phyloP scores from a whole-genome alignment of 2,797 vertebrate species.

The Botia almorhae region DNA sequence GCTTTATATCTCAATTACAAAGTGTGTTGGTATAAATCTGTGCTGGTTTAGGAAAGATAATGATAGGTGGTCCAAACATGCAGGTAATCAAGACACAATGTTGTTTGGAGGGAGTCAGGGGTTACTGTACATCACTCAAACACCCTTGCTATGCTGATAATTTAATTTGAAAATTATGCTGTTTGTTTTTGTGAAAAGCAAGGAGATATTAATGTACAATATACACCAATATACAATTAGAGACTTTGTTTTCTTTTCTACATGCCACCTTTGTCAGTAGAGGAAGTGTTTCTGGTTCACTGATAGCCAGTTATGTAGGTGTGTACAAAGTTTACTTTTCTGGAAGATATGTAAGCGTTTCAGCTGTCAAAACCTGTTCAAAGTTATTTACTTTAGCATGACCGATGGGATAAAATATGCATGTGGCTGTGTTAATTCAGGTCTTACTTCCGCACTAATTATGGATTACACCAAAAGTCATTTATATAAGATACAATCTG shows the following conservation, averaged over 20 bases:
- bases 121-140: neutral
- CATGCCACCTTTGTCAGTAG: constrained; percentile 30
- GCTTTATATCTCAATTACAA: neutral
- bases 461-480: constrained; percentile 47
- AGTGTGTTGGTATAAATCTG: neutral
- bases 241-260: constrained; percentile 13
- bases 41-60: neutral
- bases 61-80: neutral
- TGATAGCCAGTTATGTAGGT: constrained; percentile 53
- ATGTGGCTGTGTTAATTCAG: constrained; percentile 37
- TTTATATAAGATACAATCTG: constrained; percentile 48
- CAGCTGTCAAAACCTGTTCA: constrained; percentile 57
- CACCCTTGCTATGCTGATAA: neutral
- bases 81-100: too few species aligned
- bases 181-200: neutral
- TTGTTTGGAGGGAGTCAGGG: neutral
- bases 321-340: constrained; percentile 52
- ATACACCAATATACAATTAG: neutral
- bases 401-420: constrained; percentile 42
- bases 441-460: constrained; percentile 43
- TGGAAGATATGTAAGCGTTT: constrained; percentile 27
- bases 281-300: constrained; percentile 61
- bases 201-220: neutral
- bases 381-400: constrained; percentile 49
- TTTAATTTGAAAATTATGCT: neutral